Conservation (phyloP, 2,888 invertebrate species). For the Tenthredo mesomela region DNA sequence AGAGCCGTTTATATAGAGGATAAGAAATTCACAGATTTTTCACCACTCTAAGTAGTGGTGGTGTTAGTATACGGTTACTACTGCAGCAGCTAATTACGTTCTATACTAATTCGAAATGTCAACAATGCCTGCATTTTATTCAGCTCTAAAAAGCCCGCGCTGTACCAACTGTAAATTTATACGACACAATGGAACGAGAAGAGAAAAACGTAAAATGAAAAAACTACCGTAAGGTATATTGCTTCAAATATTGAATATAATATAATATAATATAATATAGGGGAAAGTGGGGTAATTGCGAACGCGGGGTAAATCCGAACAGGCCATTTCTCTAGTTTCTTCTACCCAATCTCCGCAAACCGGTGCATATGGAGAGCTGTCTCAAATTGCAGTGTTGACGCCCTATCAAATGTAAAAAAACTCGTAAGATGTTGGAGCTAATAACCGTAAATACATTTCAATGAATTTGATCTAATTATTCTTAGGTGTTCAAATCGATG, state of each 20-base stretch:
- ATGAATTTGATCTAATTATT: no score
- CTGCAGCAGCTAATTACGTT: slow-evolving; percentile 18
- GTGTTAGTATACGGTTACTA: neutral
- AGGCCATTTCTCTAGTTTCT: no score
- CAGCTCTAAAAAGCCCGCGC: neutral
- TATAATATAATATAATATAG: no score
- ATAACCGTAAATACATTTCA: no score
- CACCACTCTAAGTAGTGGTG: neutral
- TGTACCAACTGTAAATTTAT: neutral
- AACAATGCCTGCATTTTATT: slow-evolving; percentile 20
- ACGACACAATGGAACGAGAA: neutral
- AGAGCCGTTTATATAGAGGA: slow-evolving; percentile 1
- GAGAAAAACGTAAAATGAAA: neutral
- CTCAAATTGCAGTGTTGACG: no score
- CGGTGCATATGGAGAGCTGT: no score
- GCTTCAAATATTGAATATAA: neutral
- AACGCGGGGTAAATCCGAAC: no score
- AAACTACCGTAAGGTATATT: neutral
- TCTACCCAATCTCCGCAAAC: no score
- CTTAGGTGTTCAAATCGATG: no score
- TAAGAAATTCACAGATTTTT: slow-evolving; percentile 29
- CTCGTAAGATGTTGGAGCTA: no score
- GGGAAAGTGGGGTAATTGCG: no score
- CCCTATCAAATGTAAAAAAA: no score
- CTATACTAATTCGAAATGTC: slow-evolving; percentile 17